phyloP scores from a whole-genome alignment of 2,797 vertebrate species.

The Cirrhinus mrigala region DNA sequence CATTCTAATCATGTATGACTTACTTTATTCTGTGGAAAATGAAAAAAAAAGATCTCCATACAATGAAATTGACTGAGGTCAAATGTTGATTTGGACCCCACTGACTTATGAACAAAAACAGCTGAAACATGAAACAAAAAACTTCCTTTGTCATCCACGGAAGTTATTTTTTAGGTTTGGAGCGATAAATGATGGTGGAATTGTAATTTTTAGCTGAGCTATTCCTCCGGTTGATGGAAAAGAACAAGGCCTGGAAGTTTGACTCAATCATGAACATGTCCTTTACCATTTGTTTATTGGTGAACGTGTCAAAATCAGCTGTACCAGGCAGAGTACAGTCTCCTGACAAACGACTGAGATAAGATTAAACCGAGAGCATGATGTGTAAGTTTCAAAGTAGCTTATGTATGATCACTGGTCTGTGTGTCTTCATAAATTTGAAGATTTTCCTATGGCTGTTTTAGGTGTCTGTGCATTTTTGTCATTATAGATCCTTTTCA shows the following conservation, averaged over 20 bases:
- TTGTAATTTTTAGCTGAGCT: not conserved
- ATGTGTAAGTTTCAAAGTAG: slow-evolving; percentile 16
- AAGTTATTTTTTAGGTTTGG: not conserved
- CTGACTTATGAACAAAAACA: not conserved
- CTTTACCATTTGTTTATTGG: slow-evolving; percentile 16
- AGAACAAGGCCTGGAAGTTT: not conserved
- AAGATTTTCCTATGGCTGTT: too few relatives aligned
- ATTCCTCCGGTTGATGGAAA: not conserved
- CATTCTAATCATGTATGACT: not conserved
- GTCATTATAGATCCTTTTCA: not conserved
- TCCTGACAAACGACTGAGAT: slow-evolving; percentile 19
- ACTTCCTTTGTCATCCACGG: not conserved
- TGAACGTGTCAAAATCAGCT: not conserved
- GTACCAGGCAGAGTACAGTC: slow-evolving; percentile 20
- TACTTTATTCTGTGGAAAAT: not conserved
- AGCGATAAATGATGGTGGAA: not conserved
- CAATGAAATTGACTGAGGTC: not conserved
- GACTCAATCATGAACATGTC: slow-evolving; percentile 25
- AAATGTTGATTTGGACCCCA: not conserved
- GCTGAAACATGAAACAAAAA: not conserved
- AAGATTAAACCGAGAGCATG: slow-evolving; percentile 14
- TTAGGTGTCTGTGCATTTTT: not conserved
- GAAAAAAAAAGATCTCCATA: not conserved
- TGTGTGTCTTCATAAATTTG: not conserved
- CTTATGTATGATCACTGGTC: not conserved